phyloP scores from a whole-genome alignment of 2,888 invertebrate species.

The Drosophila austrosaltans region DNA sequence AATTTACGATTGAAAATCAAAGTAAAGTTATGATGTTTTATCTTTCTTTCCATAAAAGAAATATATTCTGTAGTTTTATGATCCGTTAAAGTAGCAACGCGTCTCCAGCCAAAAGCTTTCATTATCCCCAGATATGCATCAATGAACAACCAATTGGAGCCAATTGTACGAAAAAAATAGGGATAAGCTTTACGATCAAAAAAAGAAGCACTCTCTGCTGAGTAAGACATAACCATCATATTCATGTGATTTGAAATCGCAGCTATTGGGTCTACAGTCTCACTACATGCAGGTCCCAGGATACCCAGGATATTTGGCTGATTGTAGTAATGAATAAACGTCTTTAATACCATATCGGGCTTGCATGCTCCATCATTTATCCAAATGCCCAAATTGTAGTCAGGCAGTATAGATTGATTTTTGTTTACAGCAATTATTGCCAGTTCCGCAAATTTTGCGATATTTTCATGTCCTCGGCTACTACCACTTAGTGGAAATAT shows the following conservation, averaged over 20 bases:
- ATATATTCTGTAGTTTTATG: slow-evolving; percentile 92
- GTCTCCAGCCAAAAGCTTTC: slow-evolving; percentile 87
- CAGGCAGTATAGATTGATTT: slow-evolving; percentile 85
- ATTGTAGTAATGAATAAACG: slow-evolving; percentile 88
- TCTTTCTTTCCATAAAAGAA: slow-evolving; percentile 87
- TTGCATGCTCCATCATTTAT: slow-evolving; percentile 88
- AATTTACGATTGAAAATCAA: slow-evolving; percentile 89
- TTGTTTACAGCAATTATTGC: slow-evolving; percentile 87
- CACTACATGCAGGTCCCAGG: slow-evolving; percentile 91
- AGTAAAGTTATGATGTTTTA: slow-evolving; percentile 86
- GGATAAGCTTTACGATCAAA: slow-evolving; percentile 89
- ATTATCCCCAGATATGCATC: slow-evolving; percentile 87
- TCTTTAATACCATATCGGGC: slow-evolving; percentile 89
- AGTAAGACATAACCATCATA: slow-evolving; percentile 90
- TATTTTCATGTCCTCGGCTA: slow-evolving; percentile 85
- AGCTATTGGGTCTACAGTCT: slow-evolving; percentile 91
- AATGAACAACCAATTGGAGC: slow-evolving; percentile 85
- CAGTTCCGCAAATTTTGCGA: slow-evolving; percentile 86
- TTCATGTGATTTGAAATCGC: slow-evolving; percentile 90
- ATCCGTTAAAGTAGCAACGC: slow-evolving; percentile 90
- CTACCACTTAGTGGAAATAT: slow-evolving; percentile 87
- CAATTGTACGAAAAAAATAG: slow-evolving; percentile 91
- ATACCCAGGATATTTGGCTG: slow-evolving; percentile 87
- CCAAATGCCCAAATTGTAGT: slow-evolving; percentile 86
- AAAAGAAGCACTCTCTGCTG: slow-evolving; percentile 90